Base-by-base conservation (phyloP, 2,113 vertebrate genomes). In the Leucoraja erinaceus region DNA sequence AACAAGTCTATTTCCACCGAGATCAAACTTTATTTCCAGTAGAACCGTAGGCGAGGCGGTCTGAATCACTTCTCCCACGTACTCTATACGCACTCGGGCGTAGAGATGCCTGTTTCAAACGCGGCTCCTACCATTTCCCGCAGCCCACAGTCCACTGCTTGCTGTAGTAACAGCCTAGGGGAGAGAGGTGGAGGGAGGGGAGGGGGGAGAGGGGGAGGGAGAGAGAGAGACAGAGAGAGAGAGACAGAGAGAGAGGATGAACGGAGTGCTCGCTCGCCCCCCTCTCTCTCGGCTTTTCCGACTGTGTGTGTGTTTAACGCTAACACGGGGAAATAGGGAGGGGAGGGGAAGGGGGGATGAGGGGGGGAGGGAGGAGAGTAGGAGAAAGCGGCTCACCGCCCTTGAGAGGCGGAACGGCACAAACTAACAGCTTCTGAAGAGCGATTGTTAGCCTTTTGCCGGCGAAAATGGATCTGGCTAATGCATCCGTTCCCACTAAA, bases 361-460 rank as follows among this genome's bases (percentile, higher is more conserved):
- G 61, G 86, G 7, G 0, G 63, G 28, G 25, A 63, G 83, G 28
- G 56, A 61, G 2, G 59, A 5, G 10, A 5, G 10, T 61, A n/a
- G 14, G 5, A 18, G 11, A 10, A 63, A 47, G 10, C 22, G 9
- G 18, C 90, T 91, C 66, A 22, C 68, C 68, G 1, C 90, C 90
- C 38, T 47, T 47, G 38, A 91, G 28, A 54, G 68, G 90, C 25
- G 90, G 90, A 91, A 88, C 90, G 25, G 90, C 66, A 20, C 31
- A 1, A 38, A 68, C 28, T 61, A 47, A 22, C n/a, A 28, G 66
- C 22, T 33, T 54, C 90, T 74, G 47, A 20, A 54, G 66, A 31
- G 47, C 31, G 31, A 90, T 68, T 68, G 59, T 38, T 33, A 20
- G 4, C 28, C 6, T 47, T 28, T 59, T 28, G 25, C 83, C 10